A percentile compares a stretch with the other conserved stretches of the same genome.
Conservation (phyloP, 2,888 invertebrate species). For the Platycnemis pennipes region DNA sequence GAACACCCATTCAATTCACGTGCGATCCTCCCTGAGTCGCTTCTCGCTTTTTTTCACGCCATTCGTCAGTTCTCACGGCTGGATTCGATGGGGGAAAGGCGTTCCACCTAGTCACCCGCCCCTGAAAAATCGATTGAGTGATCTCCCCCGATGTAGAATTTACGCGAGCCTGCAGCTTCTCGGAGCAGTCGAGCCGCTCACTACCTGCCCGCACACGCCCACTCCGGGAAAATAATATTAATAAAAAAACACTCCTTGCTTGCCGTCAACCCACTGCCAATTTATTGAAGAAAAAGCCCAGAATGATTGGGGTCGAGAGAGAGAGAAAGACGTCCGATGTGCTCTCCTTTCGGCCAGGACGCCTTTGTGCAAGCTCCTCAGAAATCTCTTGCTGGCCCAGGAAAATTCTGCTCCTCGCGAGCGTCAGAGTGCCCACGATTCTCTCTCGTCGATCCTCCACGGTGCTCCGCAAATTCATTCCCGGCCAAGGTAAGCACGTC, state of each 20-base stretch:
- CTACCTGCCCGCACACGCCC: neutral
- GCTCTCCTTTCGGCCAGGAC: neutral
- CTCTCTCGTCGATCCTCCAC: neutral
- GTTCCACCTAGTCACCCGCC: neutral
- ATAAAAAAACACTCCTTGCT: neutral
- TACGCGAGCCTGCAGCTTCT: neutral
- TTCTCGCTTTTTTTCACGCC: neutral
- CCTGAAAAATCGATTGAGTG: slow-evolving; percentile 21
- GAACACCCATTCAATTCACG: neutral
- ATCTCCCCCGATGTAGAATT: neutral
- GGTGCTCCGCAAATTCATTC: neutral
- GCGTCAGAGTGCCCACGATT: neutral
- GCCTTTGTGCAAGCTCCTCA: neutral
- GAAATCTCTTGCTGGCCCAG: neutral
- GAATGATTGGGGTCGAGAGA: neutral
- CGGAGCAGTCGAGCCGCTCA: neutral
- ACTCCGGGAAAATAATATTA: neutral
- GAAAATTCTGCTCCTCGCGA: neutral
- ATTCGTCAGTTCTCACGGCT: slow-evolving; percentile 18
- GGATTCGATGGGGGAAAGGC: neutral
- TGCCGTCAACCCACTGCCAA: neutral
- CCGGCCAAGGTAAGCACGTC: neutral
- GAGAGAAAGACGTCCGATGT: neutral
- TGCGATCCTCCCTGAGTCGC: neutral
- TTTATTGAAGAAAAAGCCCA: neutral